Evolutionary conservation across 1,140 invertebrate species (phyloP), one percentile per base, ranked within the genome.

Genomic region (Drosophila saltans): DNA sequence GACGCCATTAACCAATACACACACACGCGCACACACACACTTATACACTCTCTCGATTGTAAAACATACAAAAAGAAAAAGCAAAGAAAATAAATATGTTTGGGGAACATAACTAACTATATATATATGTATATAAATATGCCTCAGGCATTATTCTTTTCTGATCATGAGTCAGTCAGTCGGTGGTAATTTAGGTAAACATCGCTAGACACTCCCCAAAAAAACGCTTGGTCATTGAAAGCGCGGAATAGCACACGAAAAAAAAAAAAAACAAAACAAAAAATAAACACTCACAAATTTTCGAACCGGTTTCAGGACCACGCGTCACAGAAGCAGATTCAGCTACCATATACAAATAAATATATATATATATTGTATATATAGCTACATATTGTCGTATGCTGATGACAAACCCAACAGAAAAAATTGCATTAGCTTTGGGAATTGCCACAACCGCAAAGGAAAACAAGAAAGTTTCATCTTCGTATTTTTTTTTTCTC

Each of bases 361-460:
- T 26, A 45, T 21, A 21, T 21, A 45, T 21, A 16, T 41, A 45
- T 30, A 21, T 43, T n/a, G 16, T 63, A 61, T 26, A 24, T 43
- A 61, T 26, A 40, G 41, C 10, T 41, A n/a, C 9, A 61, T 43
- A 36, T 26, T 16, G 58, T 71, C 66, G 45, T 59, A 65, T 66
- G 45, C n/a, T 62, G 83, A 79, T 82, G 83, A 88, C 82, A 72
- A 85, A 73, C 59, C 66, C n/a, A 45, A 30, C 28, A 45, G 77
- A 61, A 40, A 56, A 66, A 61, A 72, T 78, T 81, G 62, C 69
- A 76, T 48, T 52, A 39, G 41, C 43, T 60, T 73, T 75, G 81
- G 45, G 86, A 76, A 90, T 72, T 81, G 72, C 86, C 86, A 80
- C 59, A 62, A 81, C 86, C 86, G 72, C 86, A 86, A 73, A 62